Percentiles rank a stretch among this genome's conserved stretches.
Conservation (phyloP, 2,113 vertebrate genomes). For the Lepus europaeus region DNA sequence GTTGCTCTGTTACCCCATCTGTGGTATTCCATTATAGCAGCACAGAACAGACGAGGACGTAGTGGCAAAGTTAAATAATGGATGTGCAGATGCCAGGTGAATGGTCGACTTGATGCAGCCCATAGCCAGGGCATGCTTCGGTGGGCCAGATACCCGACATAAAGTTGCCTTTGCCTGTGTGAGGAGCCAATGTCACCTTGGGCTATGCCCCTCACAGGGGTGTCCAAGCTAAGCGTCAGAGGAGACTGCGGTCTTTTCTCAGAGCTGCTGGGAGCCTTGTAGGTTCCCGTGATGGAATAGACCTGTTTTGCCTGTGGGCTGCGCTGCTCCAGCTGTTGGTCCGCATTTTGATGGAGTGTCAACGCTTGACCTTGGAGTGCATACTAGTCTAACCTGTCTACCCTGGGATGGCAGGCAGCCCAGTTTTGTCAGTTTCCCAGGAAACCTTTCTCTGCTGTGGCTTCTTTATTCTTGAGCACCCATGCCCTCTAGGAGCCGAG, state of each 20-base stretch:
- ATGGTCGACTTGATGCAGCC: background rate
- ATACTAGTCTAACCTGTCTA: background rate
- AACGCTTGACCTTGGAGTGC: slow-evolving; percentile 25
- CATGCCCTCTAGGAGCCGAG: slow-evolving; percentile 25
- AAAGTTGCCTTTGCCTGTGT: background rate
- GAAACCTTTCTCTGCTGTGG: slow-evolving; percentile 32
- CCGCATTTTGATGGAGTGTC: slow-evolving; percentile 40
- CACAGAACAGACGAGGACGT: background rate
- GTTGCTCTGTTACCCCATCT: background rate
- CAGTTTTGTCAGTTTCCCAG: background rate
- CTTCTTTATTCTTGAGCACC: background rate
- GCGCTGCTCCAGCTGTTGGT: background rate
- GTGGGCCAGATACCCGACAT: background rate
- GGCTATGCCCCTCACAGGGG: too few relatives aligned
- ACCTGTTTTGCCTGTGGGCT: background rate
- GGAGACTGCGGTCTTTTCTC: background rate
- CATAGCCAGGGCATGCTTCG: background rate
- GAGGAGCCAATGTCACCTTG: too few relatives aligned
- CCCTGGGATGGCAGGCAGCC: background rate
- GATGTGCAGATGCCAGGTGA: background rate
- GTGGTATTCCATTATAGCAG: too few relatives aligned
- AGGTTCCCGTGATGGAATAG: background rate
- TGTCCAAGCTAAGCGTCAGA: background rate
- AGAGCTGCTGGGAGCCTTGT: background rate
- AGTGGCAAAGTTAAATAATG: slow-evolving; percentile 14